Percentiles rank a stretch among this genome's conserved stretches.
phyloP scores from a whole-genome alignment of 2,113 vertebrate genomes.

The Ptychochromis oligacanthus region DNA sequence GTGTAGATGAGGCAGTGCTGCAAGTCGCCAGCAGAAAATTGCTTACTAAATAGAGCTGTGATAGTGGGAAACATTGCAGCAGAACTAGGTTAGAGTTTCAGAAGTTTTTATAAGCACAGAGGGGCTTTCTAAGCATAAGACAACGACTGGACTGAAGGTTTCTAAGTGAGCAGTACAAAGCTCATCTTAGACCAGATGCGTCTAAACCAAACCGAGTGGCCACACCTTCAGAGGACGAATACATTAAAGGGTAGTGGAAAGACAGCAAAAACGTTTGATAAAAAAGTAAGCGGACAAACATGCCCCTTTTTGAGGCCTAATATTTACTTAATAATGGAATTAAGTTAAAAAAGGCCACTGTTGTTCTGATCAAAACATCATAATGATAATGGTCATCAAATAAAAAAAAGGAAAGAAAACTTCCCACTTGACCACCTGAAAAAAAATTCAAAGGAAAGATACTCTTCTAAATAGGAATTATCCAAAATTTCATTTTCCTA shows the following conservation, averaged over 20 bases:
- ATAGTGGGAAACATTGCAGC: neutral
- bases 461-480: too few species aligned
- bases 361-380: neutral
- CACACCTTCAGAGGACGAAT: neutral
- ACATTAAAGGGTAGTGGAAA: neutral
- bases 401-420: neutral
- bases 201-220: neutral
- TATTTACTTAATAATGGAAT: too few species aligned
- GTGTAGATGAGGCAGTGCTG: neutral
- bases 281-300: neutral
- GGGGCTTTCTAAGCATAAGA: neutral
- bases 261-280: accelerated
- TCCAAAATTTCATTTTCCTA: accelerated
- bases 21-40: neutral
- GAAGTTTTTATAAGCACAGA: neutral
- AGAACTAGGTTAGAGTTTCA: neutral
- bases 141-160: neutral
- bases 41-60: neutral
- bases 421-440: neutral
- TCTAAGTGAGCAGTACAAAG: neutral
- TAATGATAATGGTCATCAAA: too few species aligned
- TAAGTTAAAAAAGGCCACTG: too few species aligned
- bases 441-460: neutral
- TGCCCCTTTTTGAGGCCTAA: too few species aligned
- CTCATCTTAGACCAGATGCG: neutral